phyloP scores from a whole-genome alignment of 2,888 invertebrate species.

The Xylota segnis region DNA sequence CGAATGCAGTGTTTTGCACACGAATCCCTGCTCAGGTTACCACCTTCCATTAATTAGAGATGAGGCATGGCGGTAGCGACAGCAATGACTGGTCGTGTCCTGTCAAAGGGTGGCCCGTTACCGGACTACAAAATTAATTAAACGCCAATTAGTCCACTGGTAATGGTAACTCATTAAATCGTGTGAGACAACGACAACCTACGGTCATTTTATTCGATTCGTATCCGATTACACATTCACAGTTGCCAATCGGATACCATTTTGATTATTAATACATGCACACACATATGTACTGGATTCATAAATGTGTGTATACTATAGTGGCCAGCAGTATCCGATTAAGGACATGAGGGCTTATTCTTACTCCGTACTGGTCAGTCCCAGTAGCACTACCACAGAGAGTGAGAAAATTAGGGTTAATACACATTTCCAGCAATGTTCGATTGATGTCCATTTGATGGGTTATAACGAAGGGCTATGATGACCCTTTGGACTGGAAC shows the following conservation, averaged over 20 bases:
- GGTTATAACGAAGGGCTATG: neutral
- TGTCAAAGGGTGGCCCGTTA: constrained; percentile 21
- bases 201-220: constrained; percentile 23
- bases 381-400: neutral
- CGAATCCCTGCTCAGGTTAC: neutral
- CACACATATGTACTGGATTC: too few species aligned
- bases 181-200: constrained; percentile 31
- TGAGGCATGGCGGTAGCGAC: neutral
- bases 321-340: too few species aligned
- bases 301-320: too few species aligned
- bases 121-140: constrained; percentile 53
- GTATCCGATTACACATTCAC: neutral
- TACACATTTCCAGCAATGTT: neutral
- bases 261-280: constrained; percentile 26
- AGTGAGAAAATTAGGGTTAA: neutral
- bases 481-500: neutral
- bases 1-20: neutral
- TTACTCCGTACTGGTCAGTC: too few species aligned
- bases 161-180: constrained; percentile 33
- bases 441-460: neutral
- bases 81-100: neutral
- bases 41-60: constrained; percentile 17
- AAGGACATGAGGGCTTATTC: too few species aligned
- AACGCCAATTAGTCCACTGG: constrained; percentile 53
- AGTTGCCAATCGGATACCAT: constrained; percentile 2